Base-by-base conservation (phyloP, 2,888 invertebrate species). In the Phyto melanocephala region DNA sequence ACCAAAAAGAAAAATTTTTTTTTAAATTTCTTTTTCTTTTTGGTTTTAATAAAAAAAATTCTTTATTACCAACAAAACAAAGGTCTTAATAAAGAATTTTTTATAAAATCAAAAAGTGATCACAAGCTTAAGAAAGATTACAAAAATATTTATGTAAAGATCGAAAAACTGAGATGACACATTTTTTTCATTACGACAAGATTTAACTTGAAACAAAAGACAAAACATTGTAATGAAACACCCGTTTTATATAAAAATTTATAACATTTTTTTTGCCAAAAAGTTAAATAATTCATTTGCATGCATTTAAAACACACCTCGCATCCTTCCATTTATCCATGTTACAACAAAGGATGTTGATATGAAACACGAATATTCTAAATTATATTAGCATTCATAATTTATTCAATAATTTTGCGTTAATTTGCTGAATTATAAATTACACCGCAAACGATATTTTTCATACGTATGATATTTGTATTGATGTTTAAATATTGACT, bases 341-440 rank as follows among this genome's bases (percentile, higher is more conserved):
- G 37, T 8, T 20, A 33, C 17, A 60, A 35, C 15, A 20, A 28
- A 74, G 52, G 40, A 63, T 62, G 42, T 33, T 63, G 54, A 54
- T 63, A 65, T n/a, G 47, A 15, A 28, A 35, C 20, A 42, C 20
- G 56, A 54, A 75, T 20, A 65, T 65, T 65, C 33, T 33, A 67
- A 60, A 74, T 45, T 70, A 75, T 40, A 47, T 67, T 67, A 67
- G 42, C 52, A 60, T 76, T 70, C 60, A 63, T 72, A 81, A 77
- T 81, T 81, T 77, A 72, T 77, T 45, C 77, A 42, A 72, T 65
- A 76, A 52, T 52, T 37, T 42, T 58, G 22, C 63, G 63, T 54
- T 60, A 71, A 76, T 71, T 60, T 22, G 65, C 50, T 76, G 71
- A 56, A 76, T 81, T 76, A 71, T 65, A 76, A 76, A 81, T 81